phyloP scores from a whole-genome alignment of 1,140 invertebrate genomes.

The Saxidomus purpurata region DNA sequence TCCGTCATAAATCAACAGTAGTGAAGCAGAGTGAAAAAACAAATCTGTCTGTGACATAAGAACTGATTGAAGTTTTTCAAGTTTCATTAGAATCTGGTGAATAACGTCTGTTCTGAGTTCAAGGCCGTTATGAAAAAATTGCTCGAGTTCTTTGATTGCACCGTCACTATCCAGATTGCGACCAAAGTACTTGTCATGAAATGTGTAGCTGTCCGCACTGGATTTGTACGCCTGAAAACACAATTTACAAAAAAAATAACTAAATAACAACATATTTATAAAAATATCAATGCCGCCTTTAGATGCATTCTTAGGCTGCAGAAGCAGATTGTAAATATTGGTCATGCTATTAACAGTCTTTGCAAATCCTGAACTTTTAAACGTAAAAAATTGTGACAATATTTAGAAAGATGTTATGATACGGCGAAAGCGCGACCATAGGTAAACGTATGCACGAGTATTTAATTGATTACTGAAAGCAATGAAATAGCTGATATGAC shows the following conservation, averaged over 20 bases:
- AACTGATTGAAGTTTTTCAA: slow-evolving; percentile 8
- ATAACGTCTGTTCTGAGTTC: slow-evolving; percentile 25
- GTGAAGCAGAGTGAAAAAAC: slow-evolving; percentile 38
- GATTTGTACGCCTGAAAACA: slow-evolving; percentile 40
- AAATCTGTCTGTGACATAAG: slow-evolving; percentile 14
- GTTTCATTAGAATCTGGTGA: background rate
- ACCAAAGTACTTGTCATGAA: slow-evolving; percentile 60
- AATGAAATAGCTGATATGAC: no score
- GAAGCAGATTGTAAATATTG: background rate
- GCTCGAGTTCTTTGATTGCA: slow-evolving; percentile 17
- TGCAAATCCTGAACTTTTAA: no score
- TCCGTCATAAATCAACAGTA: slow-evolving; percentile 53
- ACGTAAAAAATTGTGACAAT: no score
- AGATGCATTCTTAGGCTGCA: background rate
- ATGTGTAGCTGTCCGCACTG: background rate
- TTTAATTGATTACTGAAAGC: no score
- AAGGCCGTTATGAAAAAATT: slow-evolving; percentile 60
- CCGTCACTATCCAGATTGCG: slow-evolving; percentile 26
- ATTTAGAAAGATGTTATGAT: no score
- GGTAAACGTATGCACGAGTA: no score
- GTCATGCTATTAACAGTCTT: no score
- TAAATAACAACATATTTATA: background rate
- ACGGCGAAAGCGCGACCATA: no score
- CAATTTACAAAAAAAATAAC: background rate
- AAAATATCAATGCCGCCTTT: no score